phyloP scores from a whole-genome alignment of 2,113 vertebrate species.

The Syngnathoides biaculeatus region DNA sequence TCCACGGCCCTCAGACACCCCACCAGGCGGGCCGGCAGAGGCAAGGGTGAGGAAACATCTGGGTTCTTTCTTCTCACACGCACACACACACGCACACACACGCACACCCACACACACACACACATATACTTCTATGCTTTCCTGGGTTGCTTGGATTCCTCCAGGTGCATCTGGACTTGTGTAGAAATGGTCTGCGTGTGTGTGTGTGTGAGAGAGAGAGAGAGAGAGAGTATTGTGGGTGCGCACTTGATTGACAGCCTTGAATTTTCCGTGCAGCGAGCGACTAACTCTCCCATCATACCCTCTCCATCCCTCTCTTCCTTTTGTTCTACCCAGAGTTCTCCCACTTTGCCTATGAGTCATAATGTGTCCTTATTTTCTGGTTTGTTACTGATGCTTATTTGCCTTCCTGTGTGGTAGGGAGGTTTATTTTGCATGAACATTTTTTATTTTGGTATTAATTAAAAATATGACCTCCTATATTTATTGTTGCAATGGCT shows the following conservation, averaged over 20 bases:
- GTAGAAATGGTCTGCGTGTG: slow-evolving; percentile 27
- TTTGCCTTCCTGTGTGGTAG: slow-evolving; percentile 10
- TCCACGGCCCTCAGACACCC: slow-evolving; percentile 75
- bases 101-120: slow-evolving; percentile 28
- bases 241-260: slow-evolving; percentile 72
- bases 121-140: slow-evolving; percentile 55
- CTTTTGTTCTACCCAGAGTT: slow-evolving; percentile 19
- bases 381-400: slow-evolving; percentile 7
- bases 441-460: slow-evolving; percentile 1
- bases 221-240: slow-evolving; percentile 34
- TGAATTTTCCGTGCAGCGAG: slow-evolving; percentile 60
- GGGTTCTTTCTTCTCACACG: slow-evolving; percentile 66
- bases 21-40: slow-evolving; percentile 56
- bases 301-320: slow-evolving; percentile 48
- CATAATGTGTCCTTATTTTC: slow-evolving; percentile 28
- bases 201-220: slow-evolving; percentile 31
- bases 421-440: background rate
- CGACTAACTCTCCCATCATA: slow-evolving; percentile 67
- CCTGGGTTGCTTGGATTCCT: slow-evolving; percentile 64
- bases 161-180: slow-evolving; percentile 71
- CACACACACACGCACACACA: slow-evolving; percentile 19
- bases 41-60: slow-evolving; percentile 74
- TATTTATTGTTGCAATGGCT: background rate
- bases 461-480: slow-evolving; percentile 1
- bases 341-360: slow-evolving; percentile 32